A percentile compares a stretch with the other conserved stretches of the same genome.
Conservation (phyloP, 2,888 invertebrate species). For the Xestia xanthographa region DNA sequence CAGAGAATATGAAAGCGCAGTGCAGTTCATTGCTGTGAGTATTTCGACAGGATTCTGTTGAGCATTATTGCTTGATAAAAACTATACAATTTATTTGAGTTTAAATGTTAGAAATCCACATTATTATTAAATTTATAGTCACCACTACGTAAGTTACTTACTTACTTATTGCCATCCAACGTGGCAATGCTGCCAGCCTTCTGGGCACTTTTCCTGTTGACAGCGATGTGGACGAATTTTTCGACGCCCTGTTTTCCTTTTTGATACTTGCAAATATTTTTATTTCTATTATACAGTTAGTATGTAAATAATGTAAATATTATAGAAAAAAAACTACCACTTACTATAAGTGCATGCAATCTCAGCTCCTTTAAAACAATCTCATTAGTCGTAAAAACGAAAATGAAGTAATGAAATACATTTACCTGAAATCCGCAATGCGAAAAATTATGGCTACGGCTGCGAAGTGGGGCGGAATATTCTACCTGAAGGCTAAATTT, state of each 20-base stretch:
- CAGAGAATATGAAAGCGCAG: slow-evolving; percentile 3
- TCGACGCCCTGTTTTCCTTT: too few relatives aligned
- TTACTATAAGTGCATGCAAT: too few relatives aligned
- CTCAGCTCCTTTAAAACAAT: slow-evolving; percentile 66
- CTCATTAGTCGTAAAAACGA: slow-evolving; percentile 70
- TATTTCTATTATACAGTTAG: too few relatives aligned
- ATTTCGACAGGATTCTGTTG: slow-evolving; percentile 28
- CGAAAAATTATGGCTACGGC: slow-evolving; percentile 88
- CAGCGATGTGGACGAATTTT: too few relatives aligned
- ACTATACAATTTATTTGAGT: neutral
- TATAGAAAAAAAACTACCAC: too few relatives aligned
- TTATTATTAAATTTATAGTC: neutral
- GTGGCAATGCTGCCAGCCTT: too few relatives aligned
- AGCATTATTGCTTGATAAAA: neutral
- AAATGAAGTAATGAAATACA: slow-evolving; percentile 75
- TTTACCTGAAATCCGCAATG: slow-evolving; percentile 87
- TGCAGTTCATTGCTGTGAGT: slow-evolving; percentile 39
- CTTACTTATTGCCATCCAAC: too few relatives aligned
- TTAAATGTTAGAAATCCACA: too few relatives aligned
- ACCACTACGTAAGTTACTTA: too few relatives aligned
- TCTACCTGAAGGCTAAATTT: slow-evolving; percentile 88
- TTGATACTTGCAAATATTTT: too few relatives aligned
- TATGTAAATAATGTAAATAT: too few relatives aligned
- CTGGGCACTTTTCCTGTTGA: too few relatives aligned
- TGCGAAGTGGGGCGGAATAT: slow-evolving; percentile 85